phyloP scores from a whole-genome alignment of 2,888 invertebrate species.

The Toxonevra muliebris region DNA sequence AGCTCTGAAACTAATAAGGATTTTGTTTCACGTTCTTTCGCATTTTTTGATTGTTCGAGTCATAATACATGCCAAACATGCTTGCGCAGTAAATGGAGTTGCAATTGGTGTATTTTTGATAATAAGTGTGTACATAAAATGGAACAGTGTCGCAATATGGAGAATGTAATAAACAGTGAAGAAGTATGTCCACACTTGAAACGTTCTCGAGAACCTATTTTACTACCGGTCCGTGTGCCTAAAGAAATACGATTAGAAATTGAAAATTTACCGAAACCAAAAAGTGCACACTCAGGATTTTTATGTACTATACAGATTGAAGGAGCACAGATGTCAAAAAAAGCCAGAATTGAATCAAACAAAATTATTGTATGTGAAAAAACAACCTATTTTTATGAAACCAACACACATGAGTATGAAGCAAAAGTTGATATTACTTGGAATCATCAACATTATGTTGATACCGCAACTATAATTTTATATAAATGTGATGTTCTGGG shows the following conservation, averaged over 20 bases:
- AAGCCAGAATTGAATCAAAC: constrained; percentile 84
- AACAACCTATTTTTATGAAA: constrained; percentile 92
- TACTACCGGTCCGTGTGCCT: constrained; percentile 87
- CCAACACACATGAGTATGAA: constrained; percentile 84
- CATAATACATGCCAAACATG: constrained; percentile 74
- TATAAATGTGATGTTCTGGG: constrained; percentile 97
- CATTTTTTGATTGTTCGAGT: constrained; percentile 80
- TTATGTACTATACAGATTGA: constrained; percentile 92
- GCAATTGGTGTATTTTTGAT: constrained; percentile 98
- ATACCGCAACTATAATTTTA: constrained; percentile 87
- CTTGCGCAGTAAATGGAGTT: constrained; percentile 92
- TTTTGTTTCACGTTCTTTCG: constrained; percentile 91
- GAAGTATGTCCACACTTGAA: constrained; percentile 88
- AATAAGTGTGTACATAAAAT: constrained; percentile 93
- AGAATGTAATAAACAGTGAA: constrained; percentile 80
- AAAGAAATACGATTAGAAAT: constrained; percentile 90
- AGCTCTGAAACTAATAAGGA: constrained; percentile 92
- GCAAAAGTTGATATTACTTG: constrained; percentile 91
- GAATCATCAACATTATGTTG: constrained; percentile 92
- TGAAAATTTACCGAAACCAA: constrained; percentile 89
- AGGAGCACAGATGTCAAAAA: constrained; percentile 86
- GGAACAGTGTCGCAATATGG: constrained; percentile 80
- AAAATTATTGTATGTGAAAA: constrained; percentile 88
- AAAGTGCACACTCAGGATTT: constrained; percentile 89
- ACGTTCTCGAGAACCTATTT: constrained; percentile 76